These are phyloP conservation scores for Drosophila subpulchrella DNA, from an alignment of 1,140 invertebrate genomes.

Conservation along the genomic window DNA sequence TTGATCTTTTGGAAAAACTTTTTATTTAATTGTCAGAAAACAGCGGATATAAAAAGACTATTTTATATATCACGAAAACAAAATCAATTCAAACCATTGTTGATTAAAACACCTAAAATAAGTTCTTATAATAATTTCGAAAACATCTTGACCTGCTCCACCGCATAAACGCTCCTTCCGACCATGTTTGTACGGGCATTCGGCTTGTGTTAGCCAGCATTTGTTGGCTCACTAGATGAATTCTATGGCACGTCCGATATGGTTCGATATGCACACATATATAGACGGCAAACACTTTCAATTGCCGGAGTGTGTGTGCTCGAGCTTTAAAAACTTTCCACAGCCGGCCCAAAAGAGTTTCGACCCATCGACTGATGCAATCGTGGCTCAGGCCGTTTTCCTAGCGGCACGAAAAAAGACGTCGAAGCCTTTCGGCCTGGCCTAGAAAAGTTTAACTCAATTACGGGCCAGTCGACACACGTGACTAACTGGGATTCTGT, in stretches of 20 bases:
- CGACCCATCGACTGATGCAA: slow-evolving; percentile 63
- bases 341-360: slow-evolving; percentile 37
- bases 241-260: slow-evolving; percentile 61
- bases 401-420: slow-evolving; percentile 18
- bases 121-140: no score
- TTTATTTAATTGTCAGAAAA: no score
- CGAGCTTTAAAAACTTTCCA: slow-evolving; percentile 66
- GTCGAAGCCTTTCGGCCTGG: slow-evolving; percentile 63
- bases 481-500: slow-evolving; percentile 61
- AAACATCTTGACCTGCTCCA: slow-evolving; percentile 8
- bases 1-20: no score
- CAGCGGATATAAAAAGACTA: no score
- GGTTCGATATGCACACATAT: slow-evolving; percentile 46
- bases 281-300: slow-evolving; percentile 50
- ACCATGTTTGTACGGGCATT: slow-evolving; percentile 23
- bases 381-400: slow-evolving; percentile 36
- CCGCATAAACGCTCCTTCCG: slow-evolving; percentile 46
- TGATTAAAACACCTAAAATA: neutral
- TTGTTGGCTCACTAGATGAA: slow-evolving; percentile 42
- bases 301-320: slow-evolving; percentile 28
- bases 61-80: no score
- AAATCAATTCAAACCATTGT: neutral
- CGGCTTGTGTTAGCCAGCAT: slow-evolving; percentile 30
- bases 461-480: slow-evolving; percentile 65
- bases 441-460: slow-evolving; percentile 82